These are phyloP conservation scores for Cyclura pinguis DNA, from an alignment of 2,797 vertebrate genomes.

Conservation along the genomic window DNA sequence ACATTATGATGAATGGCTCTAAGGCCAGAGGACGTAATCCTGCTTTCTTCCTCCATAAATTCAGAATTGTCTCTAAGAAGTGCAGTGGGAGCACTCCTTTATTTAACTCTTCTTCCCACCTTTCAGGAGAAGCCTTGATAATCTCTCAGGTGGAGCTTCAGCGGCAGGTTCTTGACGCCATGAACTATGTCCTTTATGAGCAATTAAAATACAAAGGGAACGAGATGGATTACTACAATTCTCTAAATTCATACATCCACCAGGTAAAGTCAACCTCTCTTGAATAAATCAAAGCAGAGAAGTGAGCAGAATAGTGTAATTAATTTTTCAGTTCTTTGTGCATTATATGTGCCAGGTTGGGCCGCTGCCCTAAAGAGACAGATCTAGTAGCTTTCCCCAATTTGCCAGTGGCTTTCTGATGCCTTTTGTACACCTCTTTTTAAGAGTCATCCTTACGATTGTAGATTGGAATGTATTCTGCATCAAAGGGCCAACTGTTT, in stretches of 20 bases:
- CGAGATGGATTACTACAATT: conserved; percentile 96
- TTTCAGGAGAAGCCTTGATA: conserved; percentile 82
- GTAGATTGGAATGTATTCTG: not conserved
- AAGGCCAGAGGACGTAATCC: not conserved
- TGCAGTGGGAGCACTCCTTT: too few relatives aligned
- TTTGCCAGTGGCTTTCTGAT: not conserved
- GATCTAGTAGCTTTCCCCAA: not conserved
- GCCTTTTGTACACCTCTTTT: not conserved
- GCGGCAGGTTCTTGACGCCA: conserved; percentile 90
- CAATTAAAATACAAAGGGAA: conserved; percentile 97
- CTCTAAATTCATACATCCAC: conserved; percentile 96
- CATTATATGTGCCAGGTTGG: not conserved
- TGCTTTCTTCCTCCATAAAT: not conserved
- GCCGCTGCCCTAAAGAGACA: not conserved
- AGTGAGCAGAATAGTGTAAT: not conserved
- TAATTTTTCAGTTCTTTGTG: not conserved
- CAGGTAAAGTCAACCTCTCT: conserved; percentile 83
- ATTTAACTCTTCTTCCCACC: not conserved
- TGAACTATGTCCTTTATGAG: conserved; percentile 93
- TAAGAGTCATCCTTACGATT: not conserved
- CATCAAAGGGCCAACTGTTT: not conserved
- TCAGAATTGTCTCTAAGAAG: not conserved
- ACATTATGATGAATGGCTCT: not conserved
- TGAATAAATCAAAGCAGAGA: not conserved
- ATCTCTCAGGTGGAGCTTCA: conserved; percentile 92